Base-by-base conservation (phyloP, 2,113 vertebrate genomes). In the Ceyx margarethae region DNA sequence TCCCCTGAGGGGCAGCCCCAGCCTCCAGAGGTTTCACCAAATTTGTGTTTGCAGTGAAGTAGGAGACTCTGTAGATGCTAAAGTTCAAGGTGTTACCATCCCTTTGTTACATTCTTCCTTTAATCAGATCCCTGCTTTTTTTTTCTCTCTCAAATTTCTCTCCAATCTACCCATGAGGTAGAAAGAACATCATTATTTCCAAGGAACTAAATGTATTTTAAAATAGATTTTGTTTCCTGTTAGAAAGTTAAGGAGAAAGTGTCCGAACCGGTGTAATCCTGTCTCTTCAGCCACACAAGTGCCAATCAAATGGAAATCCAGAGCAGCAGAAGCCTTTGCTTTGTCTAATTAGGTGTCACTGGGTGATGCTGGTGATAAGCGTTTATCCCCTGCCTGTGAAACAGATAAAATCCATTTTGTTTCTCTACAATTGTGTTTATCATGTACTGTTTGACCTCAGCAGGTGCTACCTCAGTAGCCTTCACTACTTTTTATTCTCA, bases 31-130 rank as follows among this genome's bases (percentile, higher is more conserved):
- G 6, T 62, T 80, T 74, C 48, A 42, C 11, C 2, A 0, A 10
- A 37, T 28, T 56, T 73, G 13, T n/a, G 3, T 20, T 15, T 57
- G 35, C 1, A 1, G 17, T 33, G 35, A 50, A 67, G 10, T 6
- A 64, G 29, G 40, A 60, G 5, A 45, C 11, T 50, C 1, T 0
- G 28, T 0, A 5, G 19, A 14, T 1, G 1, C 21, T 40, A 5
- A 71, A 48, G 35, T 21, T 64, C 19, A 74, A 37, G 21, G 16
- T 28, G 22, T 48, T 60, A 17, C 21, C 9, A 4, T 69, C 40
- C 98, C 98, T 98, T 98, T 95, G 96, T 97, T 51, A 98, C 95
- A 91, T 98, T 98, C 91, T 98, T 98, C 98, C 98, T 98, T 98
- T 11, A 98, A 98, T 98, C 97, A 98, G 1, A 98, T 98, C 81